These are phyloP conservation scores for Amiota minor DNA, from an alignment of 2,888 invertebrate genomes.

Conservation along the genomic window DNA sequence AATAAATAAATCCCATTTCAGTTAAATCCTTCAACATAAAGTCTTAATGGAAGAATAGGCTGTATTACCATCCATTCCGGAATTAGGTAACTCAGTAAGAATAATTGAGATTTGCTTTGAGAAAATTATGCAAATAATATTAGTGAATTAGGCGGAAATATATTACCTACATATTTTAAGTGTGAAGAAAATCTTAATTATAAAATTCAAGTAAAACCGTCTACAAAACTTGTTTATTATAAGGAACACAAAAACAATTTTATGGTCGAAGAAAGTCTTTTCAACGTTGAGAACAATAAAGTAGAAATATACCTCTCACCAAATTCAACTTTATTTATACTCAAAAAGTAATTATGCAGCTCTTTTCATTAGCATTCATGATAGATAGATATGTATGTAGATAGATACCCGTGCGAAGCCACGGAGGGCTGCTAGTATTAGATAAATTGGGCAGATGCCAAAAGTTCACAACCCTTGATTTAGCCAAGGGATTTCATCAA, in stretches of 20 bases:
- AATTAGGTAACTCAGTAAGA: slow-evolving; percentile 31
- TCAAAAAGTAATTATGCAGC: too few relatives aligned
- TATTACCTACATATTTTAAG: slow-evolving; percentile 23
- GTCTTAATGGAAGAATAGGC: slow-evolving; percentile 24
- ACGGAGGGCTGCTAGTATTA: slow-evolving; percentile 10
- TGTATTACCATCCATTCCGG: slow-evolving; percentile 30
- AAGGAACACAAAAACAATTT: too few relatives aligned
- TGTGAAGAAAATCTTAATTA: slow-evolving; percentile 14
- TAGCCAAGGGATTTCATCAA: slow-evolving; percentile 42
- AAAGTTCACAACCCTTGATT: slow-evolving; percentile 39
- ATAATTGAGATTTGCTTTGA: slow-evolving; percentile 31
- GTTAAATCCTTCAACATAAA: slow-evolving; percentile 34
- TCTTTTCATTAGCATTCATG: too few relatives aligned
- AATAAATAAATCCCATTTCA: neutral
- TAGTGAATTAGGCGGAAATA: slow-evolving; percentile 18
- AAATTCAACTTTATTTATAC: too few relatives aligned
- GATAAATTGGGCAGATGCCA: slow-evolving; percentile 38
- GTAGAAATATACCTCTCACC: too few relatives aligned
- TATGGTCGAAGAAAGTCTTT: too few relatives aligned
- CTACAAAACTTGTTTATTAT: too few relatives aligned
- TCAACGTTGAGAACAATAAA: too few relatives aligned
- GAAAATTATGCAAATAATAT: slow-evolving; percentile 33
- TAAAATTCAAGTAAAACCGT: slow-evolving; percentile 16
- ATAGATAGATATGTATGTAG: too few relatives aligned
- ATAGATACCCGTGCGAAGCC: too few relatives aligned